Evolutionary conservation across 2,888 invertebrate genomes (phyloP), one percentile per base, ranked within the genome.

Genomic region (Prionchulus punctatus): DNA sequence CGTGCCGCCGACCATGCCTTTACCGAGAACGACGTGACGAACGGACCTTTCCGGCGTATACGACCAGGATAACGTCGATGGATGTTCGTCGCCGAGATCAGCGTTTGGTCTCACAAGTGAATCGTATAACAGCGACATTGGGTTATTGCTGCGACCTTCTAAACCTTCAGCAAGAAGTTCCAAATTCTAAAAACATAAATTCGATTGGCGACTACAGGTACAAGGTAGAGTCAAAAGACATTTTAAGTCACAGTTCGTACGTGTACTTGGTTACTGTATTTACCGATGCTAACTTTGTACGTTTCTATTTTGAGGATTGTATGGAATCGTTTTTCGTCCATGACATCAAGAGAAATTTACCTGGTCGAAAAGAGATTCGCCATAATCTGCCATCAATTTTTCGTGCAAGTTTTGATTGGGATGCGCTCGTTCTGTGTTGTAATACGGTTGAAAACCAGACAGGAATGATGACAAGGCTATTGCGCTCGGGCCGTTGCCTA

Each of bases 401-500:
- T 77, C 80, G 59, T 82, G 81, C 28, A 90, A 77, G 80, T 84
- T 82, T 62, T 85, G 84, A 68, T 87, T 73, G 15, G 76, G 71
- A 61, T 75, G 74, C 18, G 70, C 83, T 1, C 82, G 81, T 69
- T 82, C 81, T 53, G 80, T 79, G 61, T 80, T 82, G 68, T 88
- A 82, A 71, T 84, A 85, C 1, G 91, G 90, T 73, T 84, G 81
- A 71, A 87, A 81, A 18, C 92, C 91, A 3, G 86, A 82, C 56
- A 92, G 77, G 79, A 91, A 81, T 72, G 82, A 85, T 1, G 90
- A 91, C 50, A 89, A 77, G 61, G 83, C 81, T 70, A 92, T 84
- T 0, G 87, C 90, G 62, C 88, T 88, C 25, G 91, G 91, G 0
- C 91, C 91, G 73, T 90, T 90, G 59, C 90, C 90, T 89, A 75